These are phyloP conservation scores for Oceanodroma tethys DNA, from an alignment of 2,113 vertebrate species.

Conservation along the genomic window DNA sequence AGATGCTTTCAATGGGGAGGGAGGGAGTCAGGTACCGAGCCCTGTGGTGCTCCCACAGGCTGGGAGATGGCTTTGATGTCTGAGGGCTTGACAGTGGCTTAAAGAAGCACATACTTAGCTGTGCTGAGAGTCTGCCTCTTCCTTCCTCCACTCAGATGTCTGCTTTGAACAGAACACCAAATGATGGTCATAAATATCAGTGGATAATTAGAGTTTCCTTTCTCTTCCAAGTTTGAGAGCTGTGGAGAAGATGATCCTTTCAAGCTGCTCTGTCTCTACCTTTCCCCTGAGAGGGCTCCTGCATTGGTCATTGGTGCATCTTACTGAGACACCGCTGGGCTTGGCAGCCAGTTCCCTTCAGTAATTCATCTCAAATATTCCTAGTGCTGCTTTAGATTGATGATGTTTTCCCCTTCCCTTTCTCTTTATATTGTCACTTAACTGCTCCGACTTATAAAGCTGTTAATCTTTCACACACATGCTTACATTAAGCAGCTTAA, in stretches of 20 bases:
- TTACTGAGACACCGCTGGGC: neutral
- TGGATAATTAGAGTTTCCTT: neutral
- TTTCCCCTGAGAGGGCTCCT: neutral
- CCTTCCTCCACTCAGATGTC: neutral
- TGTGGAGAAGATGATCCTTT: neutral
- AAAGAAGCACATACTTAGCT: neutral
- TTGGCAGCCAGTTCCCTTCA: neutral
- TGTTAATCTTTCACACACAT: conserved; percentile 72
- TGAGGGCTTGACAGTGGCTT: neutral
- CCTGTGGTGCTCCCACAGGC: neutral
- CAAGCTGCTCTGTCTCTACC: neutral
- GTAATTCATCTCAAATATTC: conserved; percentile 38
- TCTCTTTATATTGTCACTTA: conserved; percentile 64
- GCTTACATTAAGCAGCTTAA: conserved; percentile 64
- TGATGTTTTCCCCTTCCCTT: conserved; percentile 55
- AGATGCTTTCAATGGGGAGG: neutral
- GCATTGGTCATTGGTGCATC: neutral
- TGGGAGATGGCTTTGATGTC: neutral
- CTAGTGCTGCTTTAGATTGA: conserved; percentile 32
- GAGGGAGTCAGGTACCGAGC: neutral
- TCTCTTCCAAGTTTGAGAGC: neutral
- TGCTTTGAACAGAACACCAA: neutral
- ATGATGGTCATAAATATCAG: neutral
- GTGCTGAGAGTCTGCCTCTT: neutral
- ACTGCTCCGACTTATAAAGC: conserved; percentile 40